These are phyloP conservation scores for Drosophila acutilabella DNA, from an alignment of 2,888 invertebrate genomes.

Conservation along the genomic window DNA sequence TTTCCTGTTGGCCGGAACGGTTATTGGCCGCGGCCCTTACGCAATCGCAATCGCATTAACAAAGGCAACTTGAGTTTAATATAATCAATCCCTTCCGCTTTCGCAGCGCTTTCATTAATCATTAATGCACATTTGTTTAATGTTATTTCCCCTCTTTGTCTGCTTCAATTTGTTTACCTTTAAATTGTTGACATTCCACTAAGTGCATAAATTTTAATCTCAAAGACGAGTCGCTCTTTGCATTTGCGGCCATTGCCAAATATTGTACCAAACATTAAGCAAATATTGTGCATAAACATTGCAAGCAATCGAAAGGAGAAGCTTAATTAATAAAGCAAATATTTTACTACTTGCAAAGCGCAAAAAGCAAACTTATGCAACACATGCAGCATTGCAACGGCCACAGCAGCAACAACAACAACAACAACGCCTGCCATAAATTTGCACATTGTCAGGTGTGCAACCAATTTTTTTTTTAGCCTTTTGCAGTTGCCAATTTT, in stretches of 20 bases:
- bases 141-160: conserved; percentile 18
- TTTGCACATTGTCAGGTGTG: conserved; percentile 75
- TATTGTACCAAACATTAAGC: conserved; percentile 40
- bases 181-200: conserved; percentile 47
- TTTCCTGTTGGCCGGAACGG: conserved; percentile 47
- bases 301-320: conserved; percentile 22
- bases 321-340: conserved; percentile 80
- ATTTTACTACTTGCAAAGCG: conserved; percentile 69
- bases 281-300: conserved; percentile 68
- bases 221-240: conserved; percentile 13
- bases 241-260: conserved; percentile 61
- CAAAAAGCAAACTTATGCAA: conserved; percentile 58
- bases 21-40: conserved; percentile 46
- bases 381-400: conserved; percentile 30
- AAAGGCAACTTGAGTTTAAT: conserved; percentile 18
- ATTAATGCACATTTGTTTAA: conserved; percentile 27
- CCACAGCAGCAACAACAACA: conserved; percentile 33
- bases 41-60: conserved; percentile 47
- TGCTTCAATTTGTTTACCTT: conserved; percentile 33
- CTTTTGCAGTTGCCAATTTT: conserved; percentile 57
- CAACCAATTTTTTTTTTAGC: conserved; percentile 38
- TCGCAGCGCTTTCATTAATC: conserved; percentile 48
- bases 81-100: conserved; percentile 41
- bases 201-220: conserved; percentile 55
- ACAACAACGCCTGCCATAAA: conserved; percentile 63